Base-by-base conservation (phyloP, 2,113 vertebrate genomes). In the Cygnus atratus region DNA sequence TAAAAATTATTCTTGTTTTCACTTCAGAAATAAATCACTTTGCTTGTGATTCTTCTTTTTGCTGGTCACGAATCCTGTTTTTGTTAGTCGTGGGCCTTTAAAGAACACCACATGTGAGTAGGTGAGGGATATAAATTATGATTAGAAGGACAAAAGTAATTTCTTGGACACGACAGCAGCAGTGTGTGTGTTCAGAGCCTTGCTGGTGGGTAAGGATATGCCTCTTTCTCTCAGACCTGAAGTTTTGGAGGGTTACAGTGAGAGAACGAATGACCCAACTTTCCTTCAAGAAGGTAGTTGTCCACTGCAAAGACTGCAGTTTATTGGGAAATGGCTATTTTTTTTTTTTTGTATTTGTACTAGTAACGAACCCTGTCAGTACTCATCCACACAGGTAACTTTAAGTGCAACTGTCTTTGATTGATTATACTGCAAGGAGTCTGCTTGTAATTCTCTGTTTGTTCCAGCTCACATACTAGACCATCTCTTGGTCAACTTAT, bases 371-470 rank as follows among this genome's bases (percentile, higher is more conserved):
- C 70, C 81, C 90, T 94, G 95, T 95, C 95, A 96, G 93, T 39
- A 39, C 8, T 8, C 58, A 48, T 95, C 75, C 86, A 33, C 70
- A 65, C 48, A 76, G 58, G 22, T 10, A 67, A 24, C 91, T 89
- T 61, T 88, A 95, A 96, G 80, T 96, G 92, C 93, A 85, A 75
- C 90, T 95, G 94, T 63, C 86, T 97, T 94, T 91, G 88, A 88
- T 95, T 29, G 94, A 92, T 75, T 50, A 24, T 61, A 52, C 77
- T 87, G 82, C 80, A 84, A 76, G 50, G 62, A 89, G 84, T 50
- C 92, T 96, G 81, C 65, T 85, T 80, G 93, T 55, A 76, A 91
- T 73, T 87, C 84, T 90, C 63, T 78, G 3, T 85, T 88, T 96
- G 90, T 86, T 48, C 65, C 79, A 74, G 57, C 96, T 84, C 43